These are phyloP conservation scores for Lutjanus campechanus DNA, from an alignment of 2,797 vertebrate species.

Conservation along the genomic window DNA sequence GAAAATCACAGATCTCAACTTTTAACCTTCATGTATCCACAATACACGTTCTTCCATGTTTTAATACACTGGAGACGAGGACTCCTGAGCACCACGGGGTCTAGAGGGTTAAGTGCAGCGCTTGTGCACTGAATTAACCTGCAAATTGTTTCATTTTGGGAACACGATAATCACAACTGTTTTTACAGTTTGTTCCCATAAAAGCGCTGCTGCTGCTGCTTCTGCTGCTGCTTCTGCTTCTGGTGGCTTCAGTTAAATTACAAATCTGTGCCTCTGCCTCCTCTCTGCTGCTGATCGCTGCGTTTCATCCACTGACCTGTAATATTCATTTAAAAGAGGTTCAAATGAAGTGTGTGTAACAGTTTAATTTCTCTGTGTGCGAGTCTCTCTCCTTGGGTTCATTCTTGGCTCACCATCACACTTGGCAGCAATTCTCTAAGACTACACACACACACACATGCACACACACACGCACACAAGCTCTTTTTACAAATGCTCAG, in stretches of 20 bases:
- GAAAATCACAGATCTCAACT: too few relatives aligned
- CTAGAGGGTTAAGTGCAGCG: too few relatives aligned
- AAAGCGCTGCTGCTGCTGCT: neutral
- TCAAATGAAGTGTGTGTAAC: conserved; percentile 41
- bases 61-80: too few relatives aligned
- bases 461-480: conserved; percentile 18
- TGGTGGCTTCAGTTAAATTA: conserved; percentile 7
- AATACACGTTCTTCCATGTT: too few relatives aligned
- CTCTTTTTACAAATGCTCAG: conserved; percentile 28
- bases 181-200: too few relatives aligned
- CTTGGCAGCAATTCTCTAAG: conserved; percentile 30
- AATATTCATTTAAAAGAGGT: conserved; percentile 18
- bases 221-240: too few relatives aligned
- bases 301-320: conserved; percentile 32
- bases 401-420: conserved; percentile 39
- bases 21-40: too few relatives aligned
- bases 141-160: neutral
- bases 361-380: conserved; percentile 23
- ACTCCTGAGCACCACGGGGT: too few relatives aligned
- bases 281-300: neutral
- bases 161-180: too few relatives aligned
- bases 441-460: conserved; percentile 16
- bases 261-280: neutral
- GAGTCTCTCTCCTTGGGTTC: conserved; percentile 29
- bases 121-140: neutral